These are phyloP conservation scores for Salvelinus alpinus DNA, from an alignment of 2,113 vertebrate genomes.

Conservation along the genomic window DNA sequence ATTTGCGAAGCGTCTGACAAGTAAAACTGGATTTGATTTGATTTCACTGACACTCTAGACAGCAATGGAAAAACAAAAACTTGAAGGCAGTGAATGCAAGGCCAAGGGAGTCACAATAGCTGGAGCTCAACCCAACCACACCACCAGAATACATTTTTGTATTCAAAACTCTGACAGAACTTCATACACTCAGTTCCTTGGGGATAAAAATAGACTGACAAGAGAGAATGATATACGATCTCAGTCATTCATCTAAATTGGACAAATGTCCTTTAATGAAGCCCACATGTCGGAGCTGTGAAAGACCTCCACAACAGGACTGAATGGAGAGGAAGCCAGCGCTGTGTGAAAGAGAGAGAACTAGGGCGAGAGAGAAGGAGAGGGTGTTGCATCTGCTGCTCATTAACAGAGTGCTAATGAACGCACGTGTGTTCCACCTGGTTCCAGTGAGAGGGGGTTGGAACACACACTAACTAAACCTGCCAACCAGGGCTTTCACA, in stretches of 20 bases:
- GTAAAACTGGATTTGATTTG: not conserved
- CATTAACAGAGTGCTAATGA: constrained; percentile 75
- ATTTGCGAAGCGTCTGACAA: too few relatives aligned
- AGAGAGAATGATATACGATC: constrained; percentile 61
- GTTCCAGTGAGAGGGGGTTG: constrained; percentile 42
- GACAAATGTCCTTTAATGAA: constrained; percentile 53
- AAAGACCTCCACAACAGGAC: constrained; percentile 35
- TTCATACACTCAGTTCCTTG: constrained; percentile 33
- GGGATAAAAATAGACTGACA: constrained; percentile 56
- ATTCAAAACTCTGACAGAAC: constrained; percentile 12
- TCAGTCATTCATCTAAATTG: constrained; percentile 65
- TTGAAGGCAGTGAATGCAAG: not conserved
- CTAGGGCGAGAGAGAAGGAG: constrained; percentile 21
- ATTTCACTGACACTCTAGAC: not conserved
- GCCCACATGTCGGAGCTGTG: constrained; percentile 53
- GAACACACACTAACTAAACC: not conserved
- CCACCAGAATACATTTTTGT: not conserved
- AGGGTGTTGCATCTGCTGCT: constrained; percentile 74
- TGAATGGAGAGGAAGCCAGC: constrained; percentile 36
- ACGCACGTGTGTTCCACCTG: constrained; percentile 74
- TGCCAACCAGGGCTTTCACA: constrained; percentile 43
- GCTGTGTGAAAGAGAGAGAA: not conserved
- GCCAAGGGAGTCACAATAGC: not conserved
- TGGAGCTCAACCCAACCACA: not conserved
- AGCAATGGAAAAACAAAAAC: not conserved